These are phyloP conservation scores for Andrena dorsata DNA, from an alignment of 2,888 invertebrate genomes.

Conservation along the genomic window DNA sequence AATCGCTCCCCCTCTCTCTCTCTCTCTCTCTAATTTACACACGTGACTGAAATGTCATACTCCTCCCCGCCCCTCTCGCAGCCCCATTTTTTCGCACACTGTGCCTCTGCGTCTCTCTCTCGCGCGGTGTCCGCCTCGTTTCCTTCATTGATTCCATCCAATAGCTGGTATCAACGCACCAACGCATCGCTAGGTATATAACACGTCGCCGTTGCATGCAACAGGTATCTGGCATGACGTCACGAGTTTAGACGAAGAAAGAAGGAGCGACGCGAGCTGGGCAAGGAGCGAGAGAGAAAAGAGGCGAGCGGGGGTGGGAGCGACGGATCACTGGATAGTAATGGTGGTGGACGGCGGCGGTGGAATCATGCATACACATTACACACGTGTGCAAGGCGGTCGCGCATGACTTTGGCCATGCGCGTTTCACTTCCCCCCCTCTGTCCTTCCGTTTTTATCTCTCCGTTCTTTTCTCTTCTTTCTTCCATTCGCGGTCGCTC, in stretches of 20 bases:
- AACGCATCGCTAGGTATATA: constrained; percentile 49
- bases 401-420: constrained; percentile 61
- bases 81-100: too few species aligned
- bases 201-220: constrained; percentile 71
- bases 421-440: constrained; percentile 25
- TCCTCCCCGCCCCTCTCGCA: not conserved
- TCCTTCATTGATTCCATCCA: constrained; percentile 25
- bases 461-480: constrained; percentile 1
- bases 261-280: constrained; percentile 37
- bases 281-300: constrained; percentile 27
- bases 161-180: constrained; percentile 51
- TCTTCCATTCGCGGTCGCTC: constrained; percentile 3
- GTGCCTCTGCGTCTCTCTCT: constrained; percentile 13
- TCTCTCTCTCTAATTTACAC: constrained; percentile 58
- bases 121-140: not conserved
- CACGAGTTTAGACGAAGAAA: constrained; percentile 66
- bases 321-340: constrained; percentile 30
- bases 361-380: constrained; percentile 51
- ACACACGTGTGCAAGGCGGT: constrained; percentile 47
- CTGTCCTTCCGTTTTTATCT: constrained; percentile 23
- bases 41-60: constrained; percentile 59
- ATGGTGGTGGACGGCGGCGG: constrained; percentile 43
- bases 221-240: constrained; percentile 78
- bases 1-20: too few species aligned
- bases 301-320: constrained; percentile 41